These are phyloP conservation scores for Mechanitis mazaeus DNA, from an alignment of 2,888 invertebrate species.

Conservation along the genomic window DNA sequence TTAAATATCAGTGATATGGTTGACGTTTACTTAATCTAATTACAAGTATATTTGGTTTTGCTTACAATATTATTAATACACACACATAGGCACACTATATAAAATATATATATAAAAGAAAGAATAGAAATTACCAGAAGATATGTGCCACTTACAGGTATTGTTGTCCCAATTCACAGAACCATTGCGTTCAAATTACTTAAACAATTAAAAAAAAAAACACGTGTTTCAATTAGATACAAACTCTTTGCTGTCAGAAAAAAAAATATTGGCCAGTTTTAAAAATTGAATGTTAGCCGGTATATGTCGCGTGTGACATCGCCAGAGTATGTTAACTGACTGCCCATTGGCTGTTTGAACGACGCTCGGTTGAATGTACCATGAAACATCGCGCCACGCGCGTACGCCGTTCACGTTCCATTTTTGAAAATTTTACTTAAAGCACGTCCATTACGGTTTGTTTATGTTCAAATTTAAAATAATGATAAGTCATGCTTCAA, in stretches of 20 bases:
- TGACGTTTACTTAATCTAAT: constrained; percentile 15
- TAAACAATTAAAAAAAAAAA: background rate
- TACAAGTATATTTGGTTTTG: constrained; percentile 8
- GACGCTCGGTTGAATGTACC: constrained; percentile 24
- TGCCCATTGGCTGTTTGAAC: constrained; percentile 24
- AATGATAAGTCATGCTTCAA: background rate
- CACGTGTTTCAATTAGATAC: background rate
- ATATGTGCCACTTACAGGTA: constrained; percentile 10
- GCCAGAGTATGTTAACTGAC: constrained; percentile 29
- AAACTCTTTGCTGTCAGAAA: too few relatives aligned
- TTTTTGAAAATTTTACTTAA: constrained; percentile 21
- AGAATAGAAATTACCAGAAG: background rate
- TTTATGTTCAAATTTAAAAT: background rate
- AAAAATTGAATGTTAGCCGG: constrained; percentile 25
- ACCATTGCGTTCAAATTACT: background rate
- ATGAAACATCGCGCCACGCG: constrained; percentile 56
- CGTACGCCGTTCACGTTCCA: constrained; percentile 44
- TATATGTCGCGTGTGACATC: constrained; percentile 27
- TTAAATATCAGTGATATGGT: constrained; percentile 8
- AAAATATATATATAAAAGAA: background rate
- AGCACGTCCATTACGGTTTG: constrained; percentile 32
- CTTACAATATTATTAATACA: background rate
- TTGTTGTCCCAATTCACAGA: constrained; percentile 14
- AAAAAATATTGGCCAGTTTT: background rate
- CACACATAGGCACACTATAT: too few relatives aligned